Evolutionary conservation across 2,113 vertebrate species (phyloP).

Genomic region (Carassius carassius): DNA sequence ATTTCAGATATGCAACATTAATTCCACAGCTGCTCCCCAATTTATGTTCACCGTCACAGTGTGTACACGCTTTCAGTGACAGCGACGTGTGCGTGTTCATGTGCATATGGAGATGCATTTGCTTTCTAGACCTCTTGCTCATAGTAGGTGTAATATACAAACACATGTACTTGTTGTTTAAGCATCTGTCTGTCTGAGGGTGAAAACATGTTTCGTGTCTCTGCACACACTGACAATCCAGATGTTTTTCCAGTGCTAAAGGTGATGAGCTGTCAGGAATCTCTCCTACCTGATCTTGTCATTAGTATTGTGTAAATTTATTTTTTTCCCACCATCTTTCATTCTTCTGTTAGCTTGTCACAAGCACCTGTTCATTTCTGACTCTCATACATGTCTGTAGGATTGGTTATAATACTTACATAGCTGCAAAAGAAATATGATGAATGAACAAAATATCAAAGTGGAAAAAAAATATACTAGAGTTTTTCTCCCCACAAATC

Average conservation of each 20-base stretch:
- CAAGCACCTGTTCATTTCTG: not conserved
- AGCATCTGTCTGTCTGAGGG: slow-evolving; percentile 4
- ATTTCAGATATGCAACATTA: slow-evolving; percentile 74
- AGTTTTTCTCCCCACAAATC: no score
- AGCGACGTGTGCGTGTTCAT: slow-evolving; percentile 13
- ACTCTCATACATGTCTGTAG: no score
- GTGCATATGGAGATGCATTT: not conserved
- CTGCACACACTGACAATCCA: slow-evolving; percentile 33
- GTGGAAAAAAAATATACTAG: no score
- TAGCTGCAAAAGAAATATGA: no score
- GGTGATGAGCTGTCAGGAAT: slow-evolving; percentile 31
- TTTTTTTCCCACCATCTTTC: not conserved
- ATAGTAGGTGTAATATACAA: not conserved
- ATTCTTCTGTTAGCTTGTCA: not conserved
- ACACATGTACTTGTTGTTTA: slow-evolving; percentile 16
- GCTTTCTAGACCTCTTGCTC: not conserved
- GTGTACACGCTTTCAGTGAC: slow-evolving; percentile 65
- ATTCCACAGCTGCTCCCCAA: slow-evolving; percentile 73
- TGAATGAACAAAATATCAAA: no score
- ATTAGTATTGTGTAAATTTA: slow-evolving; percentile 48
- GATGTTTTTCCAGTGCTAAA: slow-evolving; percentile 30
- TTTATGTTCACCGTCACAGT: slow-evolving; percentile 73
- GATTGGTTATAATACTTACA: no score
- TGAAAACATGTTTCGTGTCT: slow-evolving; percentile 28
- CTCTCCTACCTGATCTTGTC: slow-evolving; percentile 43